Percentiles rank a stretch among this genome's conserved stretches.
phyloP scores from a whole-genome alignment of 2,797 vertebrate genomes.

The Xenentodon cancila region DNA sequence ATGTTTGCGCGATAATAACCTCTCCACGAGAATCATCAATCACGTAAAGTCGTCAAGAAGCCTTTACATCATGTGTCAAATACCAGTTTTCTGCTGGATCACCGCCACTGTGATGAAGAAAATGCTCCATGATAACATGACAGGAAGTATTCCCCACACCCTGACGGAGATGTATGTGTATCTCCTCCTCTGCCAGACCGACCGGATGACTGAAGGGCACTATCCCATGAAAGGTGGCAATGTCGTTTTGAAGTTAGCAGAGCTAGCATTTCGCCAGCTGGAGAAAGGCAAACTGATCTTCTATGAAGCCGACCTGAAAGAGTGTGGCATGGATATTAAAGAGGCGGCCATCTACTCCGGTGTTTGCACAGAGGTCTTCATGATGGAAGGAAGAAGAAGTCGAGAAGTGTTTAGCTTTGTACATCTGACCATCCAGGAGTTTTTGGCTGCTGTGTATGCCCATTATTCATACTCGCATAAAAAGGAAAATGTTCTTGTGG shows the following conservation, averaged over 20 bases:
- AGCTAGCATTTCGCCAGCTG: constrained; percentile 53
- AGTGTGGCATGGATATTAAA: constrained; percentile 38
- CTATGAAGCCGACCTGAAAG: constrained; percentile 51
- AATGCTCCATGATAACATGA: constrained; percentile 17
- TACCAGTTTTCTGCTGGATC: constrained; percentile 66
- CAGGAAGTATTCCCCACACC: constrained; percentile 32
- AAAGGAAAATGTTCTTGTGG: constrained; percentile 40
- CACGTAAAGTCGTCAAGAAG: constrained; percentile 54
- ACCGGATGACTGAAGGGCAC: constrained; percentile 26
- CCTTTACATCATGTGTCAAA: constrained; percentile 63
- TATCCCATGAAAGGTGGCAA: constrained; percentile 16
- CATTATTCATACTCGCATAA: constrained; percentile 44
- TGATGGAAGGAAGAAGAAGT: constrained; percentile 25
- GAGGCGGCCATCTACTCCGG: constrained; percentile 49
- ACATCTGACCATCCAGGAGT: constrained; percentile 64
- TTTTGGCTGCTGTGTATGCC: constrained; percentile 56
- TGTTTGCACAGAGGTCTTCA: constrained; percentile 59
- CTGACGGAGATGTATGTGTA: constrained; percentile 58
- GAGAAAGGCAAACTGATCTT: constrained; percentile 53
- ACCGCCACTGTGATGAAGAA: constrained; percentile 48
- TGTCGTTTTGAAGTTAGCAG: constrained; percentile 51
- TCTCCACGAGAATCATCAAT: constrained; percentile 31
- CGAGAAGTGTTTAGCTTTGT: constrained; percentile 58
- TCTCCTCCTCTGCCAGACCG: constrained; percentile 51
- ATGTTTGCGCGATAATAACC: constrained; percentile 17